Evolutionary conservation across 2,888 invertebrate genomes (phyloP).

Genomic region (Congeria kusceri): DNA sequence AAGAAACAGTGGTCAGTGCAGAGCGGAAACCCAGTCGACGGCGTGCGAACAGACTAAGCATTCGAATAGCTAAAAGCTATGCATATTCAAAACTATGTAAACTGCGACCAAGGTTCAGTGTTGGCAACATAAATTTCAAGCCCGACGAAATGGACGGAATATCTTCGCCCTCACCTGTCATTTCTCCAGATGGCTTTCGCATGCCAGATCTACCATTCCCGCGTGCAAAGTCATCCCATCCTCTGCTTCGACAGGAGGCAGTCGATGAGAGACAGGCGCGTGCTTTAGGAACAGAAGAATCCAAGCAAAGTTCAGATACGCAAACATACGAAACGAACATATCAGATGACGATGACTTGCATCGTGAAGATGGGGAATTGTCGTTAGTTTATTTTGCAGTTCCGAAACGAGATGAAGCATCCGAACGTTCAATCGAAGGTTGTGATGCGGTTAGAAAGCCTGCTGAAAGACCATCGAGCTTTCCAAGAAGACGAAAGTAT

Average conservation of each 20-base stretch:
- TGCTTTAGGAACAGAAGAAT: not conserved
- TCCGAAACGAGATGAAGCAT: not conserved
- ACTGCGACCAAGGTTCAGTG: conserved; percentile 55
- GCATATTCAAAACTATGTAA: conserved; percentile 60
- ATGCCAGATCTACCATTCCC: not conserved
- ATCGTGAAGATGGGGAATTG: conserved; percentile 11
- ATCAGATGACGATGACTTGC: conserved; percentile 40
- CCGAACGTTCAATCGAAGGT: conserved; percentile 9
- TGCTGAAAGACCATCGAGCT: not conserved
- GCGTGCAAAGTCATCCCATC: conserved; percentile 46
- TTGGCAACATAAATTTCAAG: conserved; percentile 51
- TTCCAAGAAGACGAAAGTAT: conserved; percentile 22
- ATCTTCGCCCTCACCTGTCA: conserved; percentile 1
- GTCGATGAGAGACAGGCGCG: conserved; percentile 39
- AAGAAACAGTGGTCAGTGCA: not conserved
- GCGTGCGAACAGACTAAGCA: conserved; percentile 41
- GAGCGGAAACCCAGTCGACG: conserved; percentile 23
- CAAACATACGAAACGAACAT: conserved; percentile 48
- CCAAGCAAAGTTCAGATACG: conserved; percentile 49
- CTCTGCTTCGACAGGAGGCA: conserved; percentile 51
- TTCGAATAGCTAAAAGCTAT: conserved; percentile 53
- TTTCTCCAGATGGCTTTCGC: conserved; percentile 18
- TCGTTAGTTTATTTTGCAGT: conserved; percentile 17
- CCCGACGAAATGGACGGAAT: conserved; percentile 44
- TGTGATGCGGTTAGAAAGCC: conserved; percentile 19